phyloP scores from a whole-genome alignment of 2,888 invertebrate genomes.

The Linnaemya vulpina region DNA sequence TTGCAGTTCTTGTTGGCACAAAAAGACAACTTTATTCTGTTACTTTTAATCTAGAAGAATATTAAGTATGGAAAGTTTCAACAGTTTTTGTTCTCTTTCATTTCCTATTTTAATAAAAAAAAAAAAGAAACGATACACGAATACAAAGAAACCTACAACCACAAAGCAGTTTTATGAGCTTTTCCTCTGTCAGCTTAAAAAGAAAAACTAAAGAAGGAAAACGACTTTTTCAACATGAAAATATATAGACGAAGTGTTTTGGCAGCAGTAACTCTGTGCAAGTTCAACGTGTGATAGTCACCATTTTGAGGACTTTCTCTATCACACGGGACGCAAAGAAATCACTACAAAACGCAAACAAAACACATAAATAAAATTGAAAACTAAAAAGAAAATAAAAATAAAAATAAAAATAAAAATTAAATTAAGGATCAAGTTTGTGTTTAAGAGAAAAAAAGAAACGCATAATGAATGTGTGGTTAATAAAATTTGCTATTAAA shows the following conservation, averaged over 20 bases:
- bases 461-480: constrained; percentile 41
- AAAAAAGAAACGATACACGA: background rate
- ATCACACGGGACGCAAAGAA: background rate
- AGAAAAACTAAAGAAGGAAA: constrained; percentile 13
- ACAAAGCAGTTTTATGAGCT: constrained; percentile 79
- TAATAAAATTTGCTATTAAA: constrained; percentile 61
- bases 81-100: background rate
- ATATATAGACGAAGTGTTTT: constrained; percentile 52
- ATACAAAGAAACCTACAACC: constrained; percentile 69
- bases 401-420: constrained; percentile 42
- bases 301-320: constrained; percentile 4
- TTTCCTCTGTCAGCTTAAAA: constrained; percentile 54
- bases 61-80: constrained; percentile 35
- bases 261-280: constrained; percentile 38
- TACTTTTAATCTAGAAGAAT: constrained; percentile 48
- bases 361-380: constrained; percentile 35
- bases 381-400: constrained; percentile 11
- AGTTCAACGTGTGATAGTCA: constrained; percentile 39
- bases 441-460: constrained; percentile 25
- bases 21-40: constrained; percentile 7
- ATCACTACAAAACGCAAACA: constrained; percentile 24
- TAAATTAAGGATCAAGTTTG: constrained; percentile 47
- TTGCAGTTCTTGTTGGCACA: constrained; percentile 30
- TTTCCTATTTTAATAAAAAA: background rate
- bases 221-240: constrained; percentile 33